Evolutionary conservation across 2,888 invertebrate genomes (phyloP).

Genomic region (Heliconius charithonia): DNA sequence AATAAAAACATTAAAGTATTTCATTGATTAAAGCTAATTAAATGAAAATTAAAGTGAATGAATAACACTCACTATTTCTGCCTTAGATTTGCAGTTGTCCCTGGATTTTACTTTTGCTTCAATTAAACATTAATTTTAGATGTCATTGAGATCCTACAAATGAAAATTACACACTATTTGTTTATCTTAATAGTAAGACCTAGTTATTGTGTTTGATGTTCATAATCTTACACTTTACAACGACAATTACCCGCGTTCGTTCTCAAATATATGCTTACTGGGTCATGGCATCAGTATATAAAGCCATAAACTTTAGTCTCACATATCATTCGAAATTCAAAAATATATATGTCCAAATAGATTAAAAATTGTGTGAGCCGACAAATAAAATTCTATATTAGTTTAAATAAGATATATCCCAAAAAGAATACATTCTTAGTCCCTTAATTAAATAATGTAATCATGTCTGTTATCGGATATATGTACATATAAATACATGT

Average conservation of each 20-base stretch:
- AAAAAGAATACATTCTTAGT: constrained; percentile 33
- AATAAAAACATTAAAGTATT: too few species aligned
- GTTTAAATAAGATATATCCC: constrained; percentile 29
- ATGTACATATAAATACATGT: constrained; percentile 13
- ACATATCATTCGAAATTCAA: constrained; percentile 5
- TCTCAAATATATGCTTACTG: constrained; percentile 33
- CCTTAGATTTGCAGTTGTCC: background rate
- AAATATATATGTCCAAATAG: constrained; percentile 2
- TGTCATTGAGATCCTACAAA: background rate
- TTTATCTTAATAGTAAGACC: constrained; percentile 25
- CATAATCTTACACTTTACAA: constrained; percentile 19
- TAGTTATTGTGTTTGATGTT: constrained; percentile 16
- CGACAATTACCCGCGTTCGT: constrained; percentile 9
- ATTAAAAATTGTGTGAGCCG: background rate
- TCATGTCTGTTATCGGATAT: constrained; percentile 18
- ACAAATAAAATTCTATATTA: background rate
- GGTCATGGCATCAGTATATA: constrained; percentile 38
- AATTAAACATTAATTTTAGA: background rate
- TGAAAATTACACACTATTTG: background rate
- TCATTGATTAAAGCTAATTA: too few species aligned
- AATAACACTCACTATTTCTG: background rate
- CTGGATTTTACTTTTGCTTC: background rate
- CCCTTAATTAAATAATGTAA: constrained; percentile 30
- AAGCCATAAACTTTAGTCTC: constrained; percentile 19
- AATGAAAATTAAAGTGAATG: too few species aligned